phyloP scores from a whole-genome alignment of 2,888 invertebrate genomes.

The Epirrhoe tristata region DNA sequence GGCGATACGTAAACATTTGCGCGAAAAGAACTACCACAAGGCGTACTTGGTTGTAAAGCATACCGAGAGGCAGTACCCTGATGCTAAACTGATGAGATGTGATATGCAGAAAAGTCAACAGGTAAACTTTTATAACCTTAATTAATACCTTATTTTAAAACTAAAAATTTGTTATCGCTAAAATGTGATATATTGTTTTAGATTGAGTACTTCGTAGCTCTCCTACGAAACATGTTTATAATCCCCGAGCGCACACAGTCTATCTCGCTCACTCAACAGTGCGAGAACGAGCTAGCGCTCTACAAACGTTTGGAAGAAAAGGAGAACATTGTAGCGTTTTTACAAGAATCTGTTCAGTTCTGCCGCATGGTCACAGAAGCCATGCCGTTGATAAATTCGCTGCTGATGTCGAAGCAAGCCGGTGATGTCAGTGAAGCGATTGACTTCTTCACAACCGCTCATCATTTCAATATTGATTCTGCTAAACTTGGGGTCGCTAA shows the following conservation, averaged over 20 bases:
- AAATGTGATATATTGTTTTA: conserved; percentile 49
- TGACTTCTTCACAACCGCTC: conserved; percentile 93
- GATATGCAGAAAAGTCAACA: conserved; percentile 81
- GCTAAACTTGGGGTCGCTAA: conserved; percentile 89
- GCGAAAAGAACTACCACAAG: conserved; percentile 80
- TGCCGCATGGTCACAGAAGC: conserved; percentile 75
- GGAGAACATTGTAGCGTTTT: conserved; percentile 88
- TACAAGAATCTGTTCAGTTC: conserved; percentile 87
- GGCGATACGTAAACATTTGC: conserved; percentile 73
- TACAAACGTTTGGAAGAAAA: conserved; percentile 85
- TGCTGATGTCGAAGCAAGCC: conserved; percentile 90
- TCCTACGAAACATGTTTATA: conserved; percentile 74
- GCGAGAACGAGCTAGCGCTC: conserved; percentile 74
- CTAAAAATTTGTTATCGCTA: neutral
- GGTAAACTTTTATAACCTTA: conserved; percentile 57
- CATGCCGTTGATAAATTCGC: conserved; percentile 87
- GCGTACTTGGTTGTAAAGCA: conserved; percentile 81
- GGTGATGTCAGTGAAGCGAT: conserved; percentile 95
- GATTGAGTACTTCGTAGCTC: conserved; percentile 77
- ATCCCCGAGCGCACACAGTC: conserved; percentile 69
- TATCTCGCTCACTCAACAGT: conserved; percentile 66
- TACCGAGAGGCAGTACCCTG: conserved; percentile 77
- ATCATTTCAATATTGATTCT: conserved; percentile 91
- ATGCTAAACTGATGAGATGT: conserved; percentile 75
- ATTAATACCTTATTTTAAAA: neutral